Percentiles rank a stretch among this genome's conserved stretches.
phyloP scores from a whole-genome alignment of 2,888 invertebrate species.

The Zeuzera pyrina region DNA sequence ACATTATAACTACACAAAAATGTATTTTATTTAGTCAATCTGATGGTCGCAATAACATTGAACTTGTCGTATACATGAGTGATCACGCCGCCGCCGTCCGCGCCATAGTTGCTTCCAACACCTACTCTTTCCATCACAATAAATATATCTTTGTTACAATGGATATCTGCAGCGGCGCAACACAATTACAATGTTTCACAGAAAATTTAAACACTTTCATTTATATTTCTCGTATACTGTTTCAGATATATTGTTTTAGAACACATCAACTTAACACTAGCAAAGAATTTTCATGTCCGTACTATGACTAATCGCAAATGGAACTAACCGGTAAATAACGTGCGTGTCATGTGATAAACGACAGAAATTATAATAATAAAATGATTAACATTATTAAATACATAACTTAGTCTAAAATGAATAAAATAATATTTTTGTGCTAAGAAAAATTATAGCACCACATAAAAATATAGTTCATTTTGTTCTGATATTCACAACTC shows the following conservation, averaged over 20 bases:
- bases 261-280: slow-evolving; percentile 65
- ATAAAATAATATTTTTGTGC: slow-evolving; percentile 46
- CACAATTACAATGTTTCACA: slow-evolving; percentile 43
- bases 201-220: slow-evolving; percentile 42
- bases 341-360: slow-evolving; percentile 3
- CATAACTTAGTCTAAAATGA: slow-evolving; percentile 34
- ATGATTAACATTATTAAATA: slow-evolving; percentile 24
- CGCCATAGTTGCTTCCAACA: not conserved
- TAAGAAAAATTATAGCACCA: slow-evolving; percentile 51
- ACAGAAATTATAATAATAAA: slow-evolving; percentile 5
- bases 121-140: not conserved
- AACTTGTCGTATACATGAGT: slow-evolving; percentile 66
- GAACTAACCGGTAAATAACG: slow-evolving; percentile 26
- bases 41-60: slow-evolving; percentile 70
- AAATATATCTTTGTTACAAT: not conserved
- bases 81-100: slow-evolving; percentile 41
- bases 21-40: slow-evolving; percentile 65
- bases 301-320: slow-evolving; percentile 44
- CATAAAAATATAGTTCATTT: slow-evolving; percentile 39
- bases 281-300: slow-evolving; percentile 32
- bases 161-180: slow-evolving; percentile 40
- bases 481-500: slow-evolving; percentile 56
- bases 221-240: slow-evolving; percentile 66
- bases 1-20: slow-evolving; percentile 66
- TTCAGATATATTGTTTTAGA: slow-evolving; percentile 70